phyloP scores from a whole-genome alignment of 2,113 vertebrate genomes.

The Carlito syrichta region DNA sequence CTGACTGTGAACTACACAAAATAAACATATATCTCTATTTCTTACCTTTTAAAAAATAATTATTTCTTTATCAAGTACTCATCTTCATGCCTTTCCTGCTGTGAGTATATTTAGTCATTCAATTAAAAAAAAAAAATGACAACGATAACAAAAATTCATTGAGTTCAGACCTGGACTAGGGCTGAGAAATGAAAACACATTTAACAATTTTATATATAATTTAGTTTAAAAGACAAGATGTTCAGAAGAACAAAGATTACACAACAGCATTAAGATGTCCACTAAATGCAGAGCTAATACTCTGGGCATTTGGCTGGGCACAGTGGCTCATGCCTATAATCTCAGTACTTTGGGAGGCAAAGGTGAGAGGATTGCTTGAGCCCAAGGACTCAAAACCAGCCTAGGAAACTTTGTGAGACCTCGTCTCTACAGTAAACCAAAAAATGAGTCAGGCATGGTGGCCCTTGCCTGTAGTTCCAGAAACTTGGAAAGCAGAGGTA shows the following conservation, averaged over 20 bases:
- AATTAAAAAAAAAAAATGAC: constrained; percentile 2
- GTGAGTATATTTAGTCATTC: background rate
- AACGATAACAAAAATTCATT: background rate
- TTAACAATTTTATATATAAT: background rate
- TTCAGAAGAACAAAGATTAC: background rate
- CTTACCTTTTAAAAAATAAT: background rate
- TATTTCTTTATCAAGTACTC: background rate
- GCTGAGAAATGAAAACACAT: background rate
- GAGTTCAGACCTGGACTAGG: background rate
- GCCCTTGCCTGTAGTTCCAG: too few species aligned
- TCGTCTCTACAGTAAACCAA: too few species aligned
- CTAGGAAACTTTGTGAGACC: too few species aligned
- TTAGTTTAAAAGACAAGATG: background rate
- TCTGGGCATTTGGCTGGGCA: too few species aligned
- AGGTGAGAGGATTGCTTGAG: too few species aligned
- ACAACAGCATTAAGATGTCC: background rate
- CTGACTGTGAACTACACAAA: background rate
- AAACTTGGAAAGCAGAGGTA: background rate
- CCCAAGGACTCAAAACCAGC: too few species aligned
- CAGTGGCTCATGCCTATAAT: too few species aligned
- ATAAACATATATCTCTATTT: background rate
- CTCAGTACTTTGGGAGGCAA: too few species aligned
- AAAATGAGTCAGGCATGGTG: too few species aligned
- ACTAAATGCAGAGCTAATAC: background rate
- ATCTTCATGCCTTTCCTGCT: background rate